Evolutionary conservation across 35 echinoderm and acorn worm genomes (phyloP), one percentile per base, ranked within the genome.

Genomic region (Lytechinus variegatus): DNA sequence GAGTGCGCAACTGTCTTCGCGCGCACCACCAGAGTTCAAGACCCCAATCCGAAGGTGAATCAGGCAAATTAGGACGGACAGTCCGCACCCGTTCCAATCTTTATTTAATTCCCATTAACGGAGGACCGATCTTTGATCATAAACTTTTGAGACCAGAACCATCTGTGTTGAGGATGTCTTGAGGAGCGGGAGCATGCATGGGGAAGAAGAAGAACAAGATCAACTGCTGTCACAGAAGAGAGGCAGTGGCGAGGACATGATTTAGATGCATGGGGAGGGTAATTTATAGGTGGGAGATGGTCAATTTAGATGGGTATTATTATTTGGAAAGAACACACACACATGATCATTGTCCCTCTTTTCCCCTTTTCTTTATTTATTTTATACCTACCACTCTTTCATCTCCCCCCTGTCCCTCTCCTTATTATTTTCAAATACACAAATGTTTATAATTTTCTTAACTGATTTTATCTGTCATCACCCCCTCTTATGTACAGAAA

Each of bases 31-130:
- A 24, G 66, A 79, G 66, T 79, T 79, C 66, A 79, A 24, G 66
- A 79, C 66, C 66, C n/a, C 66, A 44, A 79, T 90, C 88, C 88
- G 3, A 54, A 90, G 33, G 88, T 33, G 88, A 28, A 90, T 90
- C 88, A 90, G n/a, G 11, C 88, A 52, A 90, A 90, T 90, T 90
- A 90, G 29, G 29, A 54, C 88, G 52, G 88, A 90, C 88, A 54
- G 28, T 54, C 88, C 52, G 88, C 52, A 90, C 54, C 92, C 92
- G 27, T 93, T 93, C 66, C n/a, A 93, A 54, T 27, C 53, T 57
- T 54, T 93, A 93, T 93, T 93, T 93, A 93, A 93, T 93, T 55
- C 92, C n/a, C 92, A 93, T 93, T 93, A 93, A 54, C 52, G 29
- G 92, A 9, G 29, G 8, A 57, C 54, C 28, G 57, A 93, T 93